Evolutionary conservation across 2,113 vertebrate species (phyloP), one percentile per base, ranked within the genome.

Genomic region (Podarcis raffonei): DNA sequence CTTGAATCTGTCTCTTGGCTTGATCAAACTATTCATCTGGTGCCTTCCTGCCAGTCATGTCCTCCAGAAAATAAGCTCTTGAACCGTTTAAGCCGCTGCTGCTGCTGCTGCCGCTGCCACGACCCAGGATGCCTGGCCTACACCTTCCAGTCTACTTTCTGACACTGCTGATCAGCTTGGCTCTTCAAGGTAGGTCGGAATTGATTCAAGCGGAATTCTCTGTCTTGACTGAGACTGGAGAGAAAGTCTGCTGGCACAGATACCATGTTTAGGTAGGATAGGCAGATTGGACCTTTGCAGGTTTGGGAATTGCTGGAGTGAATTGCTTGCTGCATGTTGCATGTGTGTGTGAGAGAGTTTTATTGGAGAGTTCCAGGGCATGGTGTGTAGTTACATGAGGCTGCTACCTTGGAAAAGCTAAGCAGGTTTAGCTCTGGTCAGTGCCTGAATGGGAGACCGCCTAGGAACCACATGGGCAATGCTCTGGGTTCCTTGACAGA

Each of bases 171-270:
- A 12, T 77, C 20, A 81, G 81, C 42, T 83, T 76, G 23, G 11
- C 9, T 30, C 20, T 84, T 76, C 72, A 22, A 78, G 87, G 87
- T 89, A 89, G n/a, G 87, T 35, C 32, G 23, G 18, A 37, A 20
- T 69, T 1, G 25, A 15, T 22, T 57, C 23, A 27, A 16, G 1
- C 16, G 15, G 32, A 35, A 35, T 32, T 25, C 32, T 74, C 32
- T 62, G 48, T 53, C 48, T 82, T 62, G 23, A 6, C 23, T 35
- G 2, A 39, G 59, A 32, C 22, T 15, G 7, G n/a, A 35, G 23
- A 35, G 20, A 32, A 6, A 66, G 42, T 25, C 9, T 39, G 22
- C 23, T 80, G n/a, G 15, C 23, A 8, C 3, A 27, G 22, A 66
- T 27, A 13, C 11, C 16, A 11, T 37, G 37, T 27, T 25, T 16